Evolutionary conservation across 2,888 invertebrate species (phyloP), one percentile per base, ranked within the genome.

Genomic region (Mechanitis mazaeus): DNA sequence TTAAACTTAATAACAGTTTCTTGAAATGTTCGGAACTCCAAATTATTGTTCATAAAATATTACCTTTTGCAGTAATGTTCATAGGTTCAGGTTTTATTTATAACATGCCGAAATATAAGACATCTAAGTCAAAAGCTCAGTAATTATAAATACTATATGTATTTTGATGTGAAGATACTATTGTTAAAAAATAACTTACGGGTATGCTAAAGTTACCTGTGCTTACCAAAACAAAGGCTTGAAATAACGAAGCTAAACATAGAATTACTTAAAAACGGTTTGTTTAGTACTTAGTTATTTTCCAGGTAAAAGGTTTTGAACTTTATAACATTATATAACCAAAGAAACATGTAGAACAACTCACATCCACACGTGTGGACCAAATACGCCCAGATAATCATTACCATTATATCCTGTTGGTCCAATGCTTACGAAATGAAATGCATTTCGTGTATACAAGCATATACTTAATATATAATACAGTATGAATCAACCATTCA

Each of bases 351-450:
- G 9, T 7, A 42, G 7, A 42, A 42, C 42, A 42, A 42, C 7
- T 42, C 28, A 31, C 31, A 50, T 31, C 6, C 31, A 50, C 50
- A 50, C 50, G 50, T 50, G 50, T 50, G 50, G 50, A 7, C 50
- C 31, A 31, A 31, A 31, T 50, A 31, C 11, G 50, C 11, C 42
- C 9, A 50, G 31, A 31, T 31, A 50, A 50, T 50, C 28, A 50
- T 50, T 50, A 28, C 31, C 31, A 50, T 3, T 31, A 6, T 50
- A 50, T 50, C 50, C 50, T 50, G 50, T 50, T 50, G 31, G 50
- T 7, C 7, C 31, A 31, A 9, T 3, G 50, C 50, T 50, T 50
- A 31, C 50, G 50, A 50, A 31, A 50, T 11, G 1, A 3, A 31
- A 50, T 31, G 3, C 7, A 31, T 28, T 31, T 50, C 50, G 31